These are phyloP conservation scores for Genyomyrus donnyi DNA, from an alignment of 2,113 vertebrate genomes.

Conservation along the genomic window DNA sequence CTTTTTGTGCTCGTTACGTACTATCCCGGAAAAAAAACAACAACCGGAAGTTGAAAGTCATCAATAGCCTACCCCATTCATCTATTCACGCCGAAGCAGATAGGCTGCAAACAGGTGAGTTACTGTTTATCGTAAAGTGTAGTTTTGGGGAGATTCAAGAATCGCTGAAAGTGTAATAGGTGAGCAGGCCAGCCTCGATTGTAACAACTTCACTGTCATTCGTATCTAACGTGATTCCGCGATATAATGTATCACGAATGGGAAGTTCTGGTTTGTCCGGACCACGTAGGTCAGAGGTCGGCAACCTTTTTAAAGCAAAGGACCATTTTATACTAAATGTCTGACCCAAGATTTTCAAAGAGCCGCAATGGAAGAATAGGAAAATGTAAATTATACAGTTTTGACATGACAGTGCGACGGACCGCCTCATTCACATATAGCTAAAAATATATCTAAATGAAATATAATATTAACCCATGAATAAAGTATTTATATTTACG, in stretches of 20 bases:
- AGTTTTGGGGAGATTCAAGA: background rate
- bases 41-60: background rate
- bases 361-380: no score
- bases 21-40: background rate
- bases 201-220: background rate
- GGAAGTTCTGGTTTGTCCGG: no score
- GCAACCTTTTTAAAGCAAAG: no score
- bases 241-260: background rate
- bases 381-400: no score
- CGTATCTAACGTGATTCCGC: background rate
- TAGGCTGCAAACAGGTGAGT: background rate
- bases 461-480: no score
- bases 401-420: no score
- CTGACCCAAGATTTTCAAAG: no score
- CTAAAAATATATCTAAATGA: no score
- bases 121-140: background rate
- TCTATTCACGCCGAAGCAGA: background rate
- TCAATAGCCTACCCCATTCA: background rate
- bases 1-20: background rate
- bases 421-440: no score
- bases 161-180: background rate
- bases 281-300: background rate
- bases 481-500: no score
- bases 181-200: background rate
- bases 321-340: no score